These are phyloP conservation scores for Podarcis cretensis DNA, from an alignment of 2,113 vertebrate species.

Conservation along the genomic window DNA sequence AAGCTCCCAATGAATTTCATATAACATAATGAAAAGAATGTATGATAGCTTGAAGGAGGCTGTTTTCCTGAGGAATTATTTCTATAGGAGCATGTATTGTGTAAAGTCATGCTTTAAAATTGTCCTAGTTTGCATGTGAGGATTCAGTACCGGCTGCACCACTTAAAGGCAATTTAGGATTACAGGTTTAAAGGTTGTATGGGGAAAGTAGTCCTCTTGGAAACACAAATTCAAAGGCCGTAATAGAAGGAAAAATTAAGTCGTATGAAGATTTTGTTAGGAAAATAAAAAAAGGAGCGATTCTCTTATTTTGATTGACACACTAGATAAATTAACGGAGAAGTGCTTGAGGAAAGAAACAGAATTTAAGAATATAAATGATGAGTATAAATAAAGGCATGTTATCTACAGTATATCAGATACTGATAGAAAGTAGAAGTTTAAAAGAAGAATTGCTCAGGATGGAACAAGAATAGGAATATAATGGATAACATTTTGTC, in stretches of 20 bases:
- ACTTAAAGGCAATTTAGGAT: background rate
- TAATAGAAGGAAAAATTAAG: background rate
- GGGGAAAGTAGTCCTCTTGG: background rate
- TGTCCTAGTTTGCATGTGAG: background rate
- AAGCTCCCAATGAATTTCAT: slow-evolving; percentile 42
- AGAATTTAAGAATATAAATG: background rate
- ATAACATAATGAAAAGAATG: slow-evolving; percentile 42
- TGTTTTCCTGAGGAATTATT: background rate
- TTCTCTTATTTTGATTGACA: background rate
- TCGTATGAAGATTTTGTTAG: background rate
- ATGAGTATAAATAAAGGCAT: no score
- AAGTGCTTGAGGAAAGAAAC: background rate
- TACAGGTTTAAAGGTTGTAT: background rate
- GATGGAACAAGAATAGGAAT: no score
- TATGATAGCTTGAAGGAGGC: slow-evolving; percentile 21
- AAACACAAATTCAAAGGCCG: background rate
- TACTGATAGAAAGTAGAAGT: no score
- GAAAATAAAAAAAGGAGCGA: background rate
- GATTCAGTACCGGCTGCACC: background rate
- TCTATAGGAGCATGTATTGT: slow-evolving; percentile 28
- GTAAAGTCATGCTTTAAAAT: slow-evolving; percentile 28
- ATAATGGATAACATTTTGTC: no score
- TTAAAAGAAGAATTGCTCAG: no score
- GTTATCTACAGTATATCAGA: no score
- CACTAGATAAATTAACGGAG: background rate